Evolutionary conservation across 2,888 invertebrate species (phyloP).

Genomic region (Patella ulyssiponensis): DNA sequence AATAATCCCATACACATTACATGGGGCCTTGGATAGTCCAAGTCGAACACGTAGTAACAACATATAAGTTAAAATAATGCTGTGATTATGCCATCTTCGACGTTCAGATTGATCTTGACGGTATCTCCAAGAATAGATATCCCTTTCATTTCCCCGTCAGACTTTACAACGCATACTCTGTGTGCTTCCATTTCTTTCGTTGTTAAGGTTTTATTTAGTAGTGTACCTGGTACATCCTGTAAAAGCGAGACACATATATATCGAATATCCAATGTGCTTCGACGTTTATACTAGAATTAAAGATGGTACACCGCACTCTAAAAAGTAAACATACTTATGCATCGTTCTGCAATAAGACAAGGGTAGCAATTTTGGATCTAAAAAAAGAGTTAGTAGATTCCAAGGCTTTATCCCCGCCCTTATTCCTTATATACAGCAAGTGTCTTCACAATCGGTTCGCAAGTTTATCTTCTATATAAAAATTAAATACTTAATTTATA

Average conservation of each 20-base stretch:
- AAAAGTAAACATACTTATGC: too few relatives aligned
- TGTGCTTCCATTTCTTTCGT: not conserved
- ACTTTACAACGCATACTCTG: not conserved
- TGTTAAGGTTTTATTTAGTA: not conserved
- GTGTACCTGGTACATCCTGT: not conserved
- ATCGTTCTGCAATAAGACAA: not conserved
- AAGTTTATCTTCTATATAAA: too few relatives aligned
- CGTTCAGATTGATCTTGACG: not conserved
- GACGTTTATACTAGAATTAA: too few relatives aligned
- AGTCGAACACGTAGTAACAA: not conserved
- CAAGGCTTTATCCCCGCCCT: too few relatives aligned
- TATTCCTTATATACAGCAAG: too few relatives aligned
- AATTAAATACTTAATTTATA: too few relatives aligned
- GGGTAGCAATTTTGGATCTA: not conserved
- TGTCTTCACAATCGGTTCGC: too few relatives aligned
- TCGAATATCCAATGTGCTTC: not conserved
- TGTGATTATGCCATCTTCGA: not conserved
- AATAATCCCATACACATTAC: not conserved
- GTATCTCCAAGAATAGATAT: not conserved
- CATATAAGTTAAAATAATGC: not conserved
- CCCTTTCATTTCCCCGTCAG: not conserved
- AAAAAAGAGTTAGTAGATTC: too few relatives aligned
- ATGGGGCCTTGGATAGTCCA: slow-evolving; percentile 1
- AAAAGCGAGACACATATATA: not conserved
- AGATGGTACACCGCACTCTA: too few relatives aligned